Base-by-base conservation (phyloP, 2,888 invertebrate species). In the Brachynemurus nebulosus region DNA sequence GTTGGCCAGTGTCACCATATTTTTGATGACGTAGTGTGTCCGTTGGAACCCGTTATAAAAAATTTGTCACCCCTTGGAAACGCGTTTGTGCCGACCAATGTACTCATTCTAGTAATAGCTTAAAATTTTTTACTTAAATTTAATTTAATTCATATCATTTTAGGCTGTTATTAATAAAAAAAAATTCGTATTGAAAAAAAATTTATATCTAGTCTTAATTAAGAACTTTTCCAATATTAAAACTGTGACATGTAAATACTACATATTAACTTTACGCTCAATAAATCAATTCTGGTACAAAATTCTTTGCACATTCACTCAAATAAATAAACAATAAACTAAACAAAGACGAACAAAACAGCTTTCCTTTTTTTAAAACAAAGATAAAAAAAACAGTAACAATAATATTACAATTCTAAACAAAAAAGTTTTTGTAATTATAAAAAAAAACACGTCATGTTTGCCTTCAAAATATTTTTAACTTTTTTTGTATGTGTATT, bases 251-350 rank as follows among this genome's bases (percentile, higher is more conserved):
- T 30, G 14, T n/a, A n/a, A n/a, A n/a, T n/a, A n/a, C n/a, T n/a
- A n/a, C n/a, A n/a, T n/a, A n/a, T n/a, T n/a, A n/a, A n/a, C n/a
- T 30, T n/a, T 30, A 30, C 30, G 30, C 30, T 30, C 30, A 30
- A 30, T 30, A 30, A 30, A 11, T 30, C n/a, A n/a, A n/a, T 30
- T 30, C 14, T 30, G 30, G 30, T 30, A 30, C 30, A 30, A 30
- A 30, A 30, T 30, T 30, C 14, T 30, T 30, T 30, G 30, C 30
- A 30, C 30, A n/a, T n/a, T n/a, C n/a, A 30, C 30, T 30, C 14
- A 30, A 30, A 30, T 30, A 11, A 30, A 30, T 30, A 30, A 14
- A n/a, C n/a, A n/a, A n/a, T n/a, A n/a, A n/a, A n/a, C n/a, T n/a
- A n/a, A n/a, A n/a, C n/a, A n/a, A n/a, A n/a, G n/a, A n/a, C n/a